Evolutionary conservation across 2,888 invertebrate genomes (phyloP).

Genomic region (Rhimphoctona megacephalus): DNA sequence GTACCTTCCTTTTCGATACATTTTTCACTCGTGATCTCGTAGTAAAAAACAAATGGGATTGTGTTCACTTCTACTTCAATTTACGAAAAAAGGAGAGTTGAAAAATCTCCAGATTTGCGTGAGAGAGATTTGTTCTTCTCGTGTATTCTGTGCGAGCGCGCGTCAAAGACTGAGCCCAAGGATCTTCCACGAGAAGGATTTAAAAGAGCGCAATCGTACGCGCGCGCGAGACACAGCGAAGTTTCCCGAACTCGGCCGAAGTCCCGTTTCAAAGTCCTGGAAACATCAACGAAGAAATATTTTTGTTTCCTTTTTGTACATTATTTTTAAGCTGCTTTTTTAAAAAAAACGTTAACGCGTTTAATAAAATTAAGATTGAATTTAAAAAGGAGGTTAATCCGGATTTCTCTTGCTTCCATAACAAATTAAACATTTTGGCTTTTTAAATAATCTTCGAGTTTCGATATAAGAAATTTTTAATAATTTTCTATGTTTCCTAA

Average conservation of each 20-base stretch:
- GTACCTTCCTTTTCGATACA: constrained; percentile 60
- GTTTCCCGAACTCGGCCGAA: constrained; percentile 78
- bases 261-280: constrained; percentile 76
- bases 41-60: background rate
- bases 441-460: background rate
- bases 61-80: constrained; percentile 43
- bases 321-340: background rate
- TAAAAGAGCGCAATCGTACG: constrained; percentile 71
- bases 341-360: background rate
- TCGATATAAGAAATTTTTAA: background rate
- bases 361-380: background rate
- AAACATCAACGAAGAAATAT: constrained; percentile 52
- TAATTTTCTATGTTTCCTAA: background rate
- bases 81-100: constrained; percentile 16
- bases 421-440: background rate
- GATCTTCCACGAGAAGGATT: constrained; percentile 73
- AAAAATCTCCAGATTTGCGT: constrained; percentile 26
- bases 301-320: constrained; percentile 5
- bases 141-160: constrained; percentile 76
- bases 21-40: constrained; percentile 36
- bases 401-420: background rate
- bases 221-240: constrained; percentile 73
- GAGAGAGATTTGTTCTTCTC: constrained; percentile 43
- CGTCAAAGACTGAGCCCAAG: constrained; percentile 79
- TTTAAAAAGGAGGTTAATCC: background rate